Evolutionary conservation across 1,140 invertebrate species (phyloP), one percentile per base, ranked within the genome.

Genomic region (Scaptodrosophila lebanonensis): DNA sequence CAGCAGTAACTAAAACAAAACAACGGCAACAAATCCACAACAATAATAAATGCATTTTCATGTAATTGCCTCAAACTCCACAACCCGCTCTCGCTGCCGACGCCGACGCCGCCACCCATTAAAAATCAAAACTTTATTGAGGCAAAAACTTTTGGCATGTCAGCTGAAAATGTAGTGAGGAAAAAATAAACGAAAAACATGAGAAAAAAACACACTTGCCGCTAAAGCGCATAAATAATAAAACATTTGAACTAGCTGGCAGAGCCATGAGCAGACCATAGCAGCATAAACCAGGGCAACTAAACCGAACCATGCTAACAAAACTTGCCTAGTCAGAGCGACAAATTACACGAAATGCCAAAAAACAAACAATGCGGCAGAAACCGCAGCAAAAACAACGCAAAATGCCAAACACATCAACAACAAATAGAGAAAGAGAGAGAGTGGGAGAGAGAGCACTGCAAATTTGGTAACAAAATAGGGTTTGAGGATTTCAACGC

Each of bases 41-140:
- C 53, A 62, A 82, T 69, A 79, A 82, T 63, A 82, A 73, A 82
- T 79, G 73, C 56, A 82, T 73, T 82, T 75, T 73, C 66, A 48
- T 73, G 69, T 73, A 79, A 79, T 82, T 82, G 68, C 56, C 65
- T 35, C 39, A 13, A 33, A 12, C 15, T 9, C 7, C 15, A 27
- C 13, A 4, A 25, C 1, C 27, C 1, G 15, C 11, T 15, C 36
- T 30, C 25, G 11, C 1, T 15, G 33, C 18, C 15, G 4, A 9
- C 45, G 20, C 16, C 11, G 11, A 12, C 15, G 1, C 18, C 2
- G 0, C 39, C 13, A 18, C 12, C 18, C 32, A 7, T 25, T 33
- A 66, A 77, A 79, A 69, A 62, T 79, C 52, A 82, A 61, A 79
- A 79, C 59, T 66, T 82, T 60, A 79, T 62, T 59, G 60, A 68